phyloP scores from a whole-genome alignment of 2,113 vertebrate genomes.

The Myocastor coypus region DNA sequence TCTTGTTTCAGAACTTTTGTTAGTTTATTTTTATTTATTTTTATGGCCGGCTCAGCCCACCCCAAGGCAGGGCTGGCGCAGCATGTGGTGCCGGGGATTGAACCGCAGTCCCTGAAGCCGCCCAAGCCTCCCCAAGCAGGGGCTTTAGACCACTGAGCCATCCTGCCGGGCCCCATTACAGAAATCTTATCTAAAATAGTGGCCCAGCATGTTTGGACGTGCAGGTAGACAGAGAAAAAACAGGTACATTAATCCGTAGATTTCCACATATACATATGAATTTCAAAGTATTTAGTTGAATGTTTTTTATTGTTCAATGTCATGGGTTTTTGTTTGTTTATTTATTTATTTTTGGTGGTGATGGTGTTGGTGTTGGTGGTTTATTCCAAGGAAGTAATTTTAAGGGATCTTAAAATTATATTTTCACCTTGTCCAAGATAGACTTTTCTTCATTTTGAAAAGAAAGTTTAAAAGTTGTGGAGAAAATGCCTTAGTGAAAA shows the following conservation, averaged over 20 bases:
- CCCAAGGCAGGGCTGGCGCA: too few relatives aligned
- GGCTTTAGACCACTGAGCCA: too few relatives aligned
- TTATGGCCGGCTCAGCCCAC: too few relatives aligned
- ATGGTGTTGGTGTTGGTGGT: neutral
- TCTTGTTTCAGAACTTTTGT: too few relatives aligned
- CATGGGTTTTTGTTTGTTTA: neutral
- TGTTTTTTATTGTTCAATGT: neutral
- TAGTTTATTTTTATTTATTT: too few relatives aligned
- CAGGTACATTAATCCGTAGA: neutral
- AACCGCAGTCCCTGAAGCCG: too few relatives aligned
- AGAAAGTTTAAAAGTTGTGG: neutral
- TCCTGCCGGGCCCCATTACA: too few relatives aligned
- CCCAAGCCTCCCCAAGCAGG: too few relatives aligned
- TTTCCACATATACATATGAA: neutral
- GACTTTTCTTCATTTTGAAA: constrained; percentile 17
- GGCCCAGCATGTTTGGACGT: neutral
- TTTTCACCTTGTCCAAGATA: constrained; percentile 31
- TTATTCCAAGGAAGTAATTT: neutral
- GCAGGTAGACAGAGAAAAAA: neutral
- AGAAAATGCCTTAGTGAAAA: constrained; percentile 45
- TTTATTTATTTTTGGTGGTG: neutral
- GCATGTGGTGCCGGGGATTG: too few relatives aligned
- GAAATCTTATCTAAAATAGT: neutral
- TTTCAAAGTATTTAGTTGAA: neutral
- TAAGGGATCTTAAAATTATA: neutral